These are phyloP conservation scores for Scomber japonicus DNA, from an alignment of 2,113 vertebrate species.

Conservation along the genomic window DNA sequence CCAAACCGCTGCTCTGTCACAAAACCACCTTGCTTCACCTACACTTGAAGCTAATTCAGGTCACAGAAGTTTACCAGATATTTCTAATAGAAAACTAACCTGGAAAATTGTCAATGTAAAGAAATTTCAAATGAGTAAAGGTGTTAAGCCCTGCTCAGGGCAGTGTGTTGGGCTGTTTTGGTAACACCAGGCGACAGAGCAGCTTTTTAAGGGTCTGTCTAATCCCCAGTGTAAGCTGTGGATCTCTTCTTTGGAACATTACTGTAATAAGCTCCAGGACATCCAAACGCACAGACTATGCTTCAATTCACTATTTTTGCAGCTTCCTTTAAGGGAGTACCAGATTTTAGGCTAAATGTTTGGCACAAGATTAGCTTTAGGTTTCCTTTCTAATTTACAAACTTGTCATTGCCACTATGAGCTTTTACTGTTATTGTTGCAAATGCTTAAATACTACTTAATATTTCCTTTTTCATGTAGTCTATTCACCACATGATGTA, in stretches of 20 bases:
- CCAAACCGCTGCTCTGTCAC: slow-evolving; percentile 36
- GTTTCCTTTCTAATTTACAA: slow-evolving; percentile 42
- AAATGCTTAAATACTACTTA: slow-evolving; percentile 42
- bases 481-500: slow-evolving; percentile 20
- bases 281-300: slow-evolving; percentile 48
- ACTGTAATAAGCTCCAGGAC: slow-evolving; percentile 56
- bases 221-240: slow-evolving; percentile 44
- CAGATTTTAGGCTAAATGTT: slow-evolving; percentile 35
- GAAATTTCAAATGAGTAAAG: slow-evolving; percentile 25
- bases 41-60: slow-evolving; percentile 29
- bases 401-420: slow-evolving; percentile 43
- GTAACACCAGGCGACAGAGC: slow-evolving; percentile 27
- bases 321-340: slow-evolving; percentile 25
- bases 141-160: slow-evolving; percentile 7
- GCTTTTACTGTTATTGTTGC: slow-evolving; percentile 53
- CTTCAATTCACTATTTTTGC: slow-evolving; percentile 25
- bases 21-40: slow-evolving; percentile 43
- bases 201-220: slow-evolving; percentile 54
- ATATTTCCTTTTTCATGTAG: slow-evolving; percentile 39
- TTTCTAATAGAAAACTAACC: slow-evolving; percentile 19
- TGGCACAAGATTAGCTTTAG: slow-evolving; percentile 22
- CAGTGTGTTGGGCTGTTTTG: slow-evolving; percentile 39
- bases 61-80: slow-evolving; percentile 15
- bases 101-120: slow-evolving; percentile 22
- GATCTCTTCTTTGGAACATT: slow-evolving; percentile 54